A percentile compares a stretch with the other conserved stretches of the same genome.
These are phyloP conservation scores for Zaprionus vittiger DNA, from an alignment of 1,140 invertebrate genomes.

Conservation along the genomic window DNA sequence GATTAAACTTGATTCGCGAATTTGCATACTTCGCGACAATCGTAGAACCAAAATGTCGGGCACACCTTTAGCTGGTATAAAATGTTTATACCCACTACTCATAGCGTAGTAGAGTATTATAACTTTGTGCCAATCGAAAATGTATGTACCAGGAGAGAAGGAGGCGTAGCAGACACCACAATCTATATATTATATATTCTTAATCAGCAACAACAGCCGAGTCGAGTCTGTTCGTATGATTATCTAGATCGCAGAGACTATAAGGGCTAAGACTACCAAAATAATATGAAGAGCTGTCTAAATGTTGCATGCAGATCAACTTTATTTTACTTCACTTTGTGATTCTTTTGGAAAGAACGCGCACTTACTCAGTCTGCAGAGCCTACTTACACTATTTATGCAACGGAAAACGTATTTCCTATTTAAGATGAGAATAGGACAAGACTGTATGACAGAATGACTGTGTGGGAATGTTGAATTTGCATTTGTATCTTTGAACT, in stretches of 20 bases:
- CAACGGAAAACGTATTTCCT: slow-evolving; percentile 76
- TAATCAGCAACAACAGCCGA: no score
- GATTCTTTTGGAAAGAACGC: slow-evolving; percentile 19
- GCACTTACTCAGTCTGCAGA: neutral
- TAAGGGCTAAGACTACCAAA: no score
- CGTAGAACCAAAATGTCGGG: slow-evolving; percentile 1
- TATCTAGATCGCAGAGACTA: no score
- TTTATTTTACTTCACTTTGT: slow-evolving; percentile 13
- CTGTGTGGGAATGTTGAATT: slow-evolving; percentile 21
- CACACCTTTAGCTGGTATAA: neutral
- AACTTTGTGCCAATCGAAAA: no score
- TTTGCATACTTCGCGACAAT: slow-evolving; percentile 48
- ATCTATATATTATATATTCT: no score
- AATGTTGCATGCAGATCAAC: no score
- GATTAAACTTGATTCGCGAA: slow-evolving; percentile 44
- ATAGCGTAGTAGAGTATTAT: no score
- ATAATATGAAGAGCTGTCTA: no score
- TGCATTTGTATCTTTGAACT: slow-evolving; percentile 35
- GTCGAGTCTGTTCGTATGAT: no score
- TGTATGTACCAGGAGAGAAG: no score
- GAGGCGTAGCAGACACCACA: no score
- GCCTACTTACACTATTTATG: slow-evolving; percentile 41
- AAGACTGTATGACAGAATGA: slow-evolving; percentile 12
- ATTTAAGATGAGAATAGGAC: slow-evolving; percentile 70
- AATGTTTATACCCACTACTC: no score